Evolutionary conservation across 2,113 vertebrate species (phyloP), one percentile per base, ranked within the genome.

Genomic region (Gnathonemus echidnorhynchus): DNA sequence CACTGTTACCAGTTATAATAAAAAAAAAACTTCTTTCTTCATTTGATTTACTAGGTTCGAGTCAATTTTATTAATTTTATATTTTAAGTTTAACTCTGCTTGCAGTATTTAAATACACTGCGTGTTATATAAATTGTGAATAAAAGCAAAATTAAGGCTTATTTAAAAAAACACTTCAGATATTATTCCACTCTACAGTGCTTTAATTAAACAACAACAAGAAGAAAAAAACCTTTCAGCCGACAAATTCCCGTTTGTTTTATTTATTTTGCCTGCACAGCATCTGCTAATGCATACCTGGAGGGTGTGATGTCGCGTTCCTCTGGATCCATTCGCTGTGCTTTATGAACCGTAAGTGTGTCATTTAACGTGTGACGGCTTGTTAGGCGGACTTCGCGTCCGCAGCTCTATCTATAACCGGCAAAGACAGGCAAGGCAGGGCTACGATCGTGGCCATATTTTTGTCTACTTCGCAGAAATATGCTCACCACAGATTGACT

Each of bases 271-370:
- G 48, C 19, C 66, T 45, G 31, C 39, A 49, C 24, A 83, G 66
- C 88, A 91, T 89, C 88, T 89, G 83, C 66, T 91, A 53, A 74
- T 52, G 88, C 52, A 52, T 86, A 87, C 49, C 90, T 77, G 50
- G 52, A 35, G 88, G 62, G 85, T 58, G 39, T 5, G 17, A 58
- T 62, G 84, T 83, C 39, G 39, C 86, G 48, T 90, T 46, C 48
- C 89, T 42, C 84, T 27, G 80, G 27, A 91, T 48, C 66, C 56
- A 70, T 89, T 89, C 35, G 86, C 62, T 17, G 9, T 90, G 89
- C 89, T 88, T 89, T 84, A 49, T 88, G 89, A 88, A 89, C 89
- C 88, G 74, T 58, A 90, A 91, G 88, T 50, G 66, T 90, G 89
- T 88, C 89, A 90, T 89, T 90, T 88, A 87, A 83, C 39, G 62